A percentile compares a stretch with the other conserved stretches of the same genome.
Conservation (phyloP, 2,888 invertebrate genomes). For the Clitarchus hookeri region DNA sequence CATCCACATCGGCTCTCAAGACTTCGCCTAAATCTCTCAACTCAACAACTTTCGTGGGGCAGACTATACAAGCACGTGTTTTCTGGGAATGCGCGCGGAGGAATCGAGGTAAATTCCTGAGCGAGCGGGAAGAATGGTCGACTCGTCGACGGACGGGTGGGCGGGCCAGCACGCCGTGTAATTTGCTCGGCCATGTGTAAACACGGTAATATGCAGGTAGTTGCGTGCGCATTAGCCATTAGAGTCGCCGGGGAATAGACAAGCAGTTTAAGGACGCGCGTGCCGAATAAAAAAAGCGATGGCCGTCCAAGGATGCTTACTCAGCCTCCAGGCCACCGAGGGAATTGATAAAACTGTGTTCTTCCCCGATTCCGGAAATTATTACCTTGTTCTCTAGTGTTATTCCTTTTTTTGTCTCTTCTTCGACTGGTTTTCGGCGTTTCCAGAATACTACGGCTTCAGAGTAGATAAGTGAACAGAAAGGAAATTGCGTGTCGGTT, state of each 20-base stretch:
- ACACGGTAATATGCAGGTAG: slow-evolving; percentile 14
- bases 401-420: background rate
- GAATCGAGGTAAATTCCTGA: background rate
- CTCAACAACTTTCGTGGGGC: too few species aligned
- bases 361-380: background rate
- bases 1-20: too few species aligned
- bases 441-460: too few species aligned
- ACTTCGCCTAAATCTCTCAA: too few species aligned
- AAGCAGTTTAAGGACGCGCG: background rate
- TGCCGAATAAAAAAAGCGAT: slow-evolving; percentile 14
- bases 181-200: background rate
- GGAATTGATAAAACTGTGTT: background rate
- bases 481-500: too few species aligned
- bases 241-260: background rate
- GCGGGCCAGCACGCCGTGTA: background rate
- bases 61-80: too few species aligned
- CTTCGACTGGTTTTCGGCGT: too few species aligned
- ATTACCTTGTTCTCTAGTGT: background rate
- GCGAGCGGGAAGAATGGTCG: background rate
- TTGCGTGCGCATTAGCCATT: slow-evolving; percentile 6
- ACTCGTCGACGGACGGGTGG: background rate
- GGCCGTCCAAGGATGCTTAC: background rate
- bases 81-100: background rate
- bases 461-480: too few species aligned
- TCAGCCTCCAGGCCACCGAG: background rate